Evolutionary conservation across 2,888 invertebrate species (phyloP).

Genomic region (Neria commutata): DNA sequence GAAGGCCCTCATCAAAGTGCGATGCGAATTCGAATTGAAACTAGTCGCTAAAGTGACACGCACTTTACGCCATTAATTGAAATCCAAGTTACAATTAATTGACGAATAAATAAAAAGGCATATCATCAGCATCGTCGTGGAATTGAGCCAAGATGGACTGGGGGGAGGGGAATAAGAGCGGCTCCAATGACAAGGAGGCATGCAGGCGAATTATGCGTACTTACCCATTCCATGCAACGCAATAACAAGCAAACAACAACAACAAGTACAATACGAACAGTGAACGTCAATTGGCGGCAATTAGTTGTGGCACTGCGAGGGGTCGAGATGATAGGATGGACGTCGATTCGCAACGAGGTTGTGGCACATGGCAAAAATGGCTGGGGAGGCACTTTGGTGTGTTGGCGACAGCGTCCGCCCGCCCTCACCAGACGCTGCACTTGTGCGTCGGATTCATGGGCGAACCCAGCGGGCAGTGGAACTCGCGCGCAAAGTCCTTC

Average conservation of each 20-base stretch:
- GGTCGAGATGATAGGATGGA: too few relatives aligned
- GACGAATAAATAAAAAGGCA: conserved; percentile 9
- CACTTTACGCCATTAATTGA: conserved; percentile 14
- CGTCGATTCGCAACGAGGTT: not conserved
- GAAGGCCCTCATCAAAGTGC: not conserved
- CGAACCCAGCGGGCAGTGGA: conserved; percentile 72
- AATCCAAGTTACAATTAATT: conserved; percentile 12
- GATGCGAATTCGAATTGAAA: not conserved
- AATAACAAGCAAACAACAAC: conserved; percentile 6
- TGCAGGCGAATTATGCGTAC: not conserved
- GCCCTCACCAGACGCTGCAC: conserved; percentile 75
- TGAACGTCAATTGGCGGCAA: not conserved
- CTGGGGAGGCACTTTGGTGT: not conserved
- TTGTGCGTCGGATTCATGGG: conserved; percentile 81
- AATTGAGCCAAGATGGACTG: not conserved
- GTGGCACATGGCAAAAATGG: too few relatives aligned
- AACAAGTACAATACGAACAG: too few relatives aligned
- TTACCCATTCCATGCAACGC: conserved; percentile 8
- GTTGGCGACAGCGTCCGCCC: not conserved
- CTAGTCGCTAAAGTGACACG: conserved; percentile 2
- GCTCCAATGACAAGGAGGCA: not conserved
- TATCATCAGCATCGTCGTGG: too few relatives aligned
- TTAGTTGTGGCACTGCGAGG: too few relatives aligned
- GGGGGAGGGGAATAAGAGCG: not conserved
- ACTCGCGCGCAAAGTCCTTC: conserved; percentile 76